Evolutionary conservation across 2,797 vertebrate genomes (phyloP).

Genomic region (Rhabdomys pumilio): DNA sequence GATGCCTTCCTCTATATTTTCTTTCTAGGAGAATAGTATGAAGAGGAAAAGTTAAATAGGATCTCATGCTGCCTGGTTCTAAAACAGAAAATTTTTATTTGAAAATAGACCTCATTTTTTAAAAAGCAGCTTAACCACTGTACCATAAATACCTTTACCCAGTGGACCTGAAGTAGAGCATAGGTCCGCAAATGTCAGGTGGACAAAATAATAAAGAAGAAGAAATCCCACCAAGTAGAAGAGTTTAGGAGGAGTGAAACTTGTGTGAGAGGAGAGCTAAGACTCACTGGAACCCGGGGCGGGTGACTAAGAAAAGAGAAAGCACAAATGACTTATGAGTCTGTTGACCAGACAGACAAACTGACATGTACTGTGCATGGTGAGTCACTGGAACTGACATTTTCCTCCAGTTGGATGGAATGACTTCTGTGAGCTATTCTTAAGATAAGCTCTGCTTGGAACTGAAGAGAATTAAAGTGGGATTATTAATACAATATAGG

Average conservation of each 20-base stretch:
- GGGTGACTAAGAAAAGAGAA: neutral
- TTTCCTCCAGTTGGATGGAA: conserved; percentile 45
- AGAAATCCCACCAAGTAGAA: conserved; percentile 4
- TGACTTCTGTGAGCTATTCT: conserved; percentile 26
- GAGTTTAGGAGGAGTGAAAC: neutral
- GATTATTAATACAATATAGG: neutral
- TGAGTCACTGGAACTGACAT: neutral
- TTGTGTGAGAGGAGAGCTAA: neutral
- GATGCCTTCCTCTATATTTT: conserved; percentile 55
- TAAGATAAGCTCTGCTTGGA: conserved; percentile 3
- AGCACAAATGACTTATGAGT: neutral
- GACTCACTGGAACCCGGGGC: neutral
- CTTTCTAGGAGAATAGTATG: conserved; percentile 29
- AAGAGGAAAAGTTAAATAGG: conserved; percentile 26
- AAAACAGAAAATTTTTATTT: conserved; percentile 60
- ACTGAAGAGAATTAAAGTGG: conserved; percentile 33
- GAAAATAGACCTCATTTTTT: neutral
- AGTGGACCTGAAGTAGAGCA: neutral
- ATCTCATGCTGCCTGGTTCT: neutral
- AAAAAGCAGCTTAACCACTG: neutral
- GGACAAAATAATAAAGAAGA: neutral
- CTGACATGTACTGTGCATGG: neutral
- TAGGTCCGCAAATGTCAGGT: neutral
- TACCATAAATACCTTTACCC: neutral
- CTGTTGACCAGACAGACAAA: conserved; percentile 30